Evolutionary conservation across 1,140 invertebrate species (phyloP).

Genomic region (Reticulitermes speratus): DNA sequence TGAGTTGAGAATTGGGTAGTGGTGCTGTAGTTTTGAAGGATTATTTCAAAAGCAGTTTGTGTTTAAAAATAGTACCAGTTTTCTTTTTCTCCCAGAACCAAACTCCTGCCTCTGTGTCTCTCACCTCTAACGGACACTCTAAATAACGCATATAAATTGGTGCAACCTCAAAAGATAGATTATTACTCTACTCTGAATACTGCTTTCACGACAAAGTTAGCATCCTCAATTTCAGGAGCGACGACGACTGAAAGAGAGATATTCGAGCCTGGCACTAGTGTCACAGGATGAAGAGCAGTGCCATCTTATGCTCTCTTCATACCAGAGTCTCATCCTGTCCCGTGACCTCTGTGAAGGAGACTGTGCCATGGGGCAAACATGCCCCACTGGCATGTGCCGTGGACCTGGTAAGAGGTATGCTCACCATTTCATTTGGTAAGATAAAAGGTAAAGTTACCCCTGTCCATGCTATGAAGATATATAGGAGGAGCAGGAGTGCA

Average conservation of each 20-base stretch:
- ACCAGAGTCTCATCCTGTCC: constrained; percentile 73
- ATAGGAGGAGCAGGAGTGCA: not conserved
- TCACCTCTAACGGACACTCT: too few species aligned
- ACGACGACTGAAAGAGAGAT: constrained; percentile 76
- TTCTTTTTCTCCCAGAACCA: too few species aligned
- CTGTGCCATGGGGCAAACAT: constrained; percentile 77
- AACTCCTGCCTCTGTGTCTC: too few species aligned
- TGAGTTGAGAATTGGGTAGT: too few species aligned
- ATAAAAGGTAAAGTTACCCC: too few species aligned
- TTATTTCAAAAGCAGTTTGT: too few species aligned
- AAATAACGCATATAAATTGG: too few species aligned
- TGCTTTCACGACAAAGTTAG: too few species aligned
- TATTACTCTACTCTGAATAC: too few species aligned
- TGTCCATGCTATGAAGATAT: not conserved
- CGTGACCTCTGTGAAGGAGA: constrained; percentile 81
- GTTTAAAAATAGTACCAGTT: too few species aligned
- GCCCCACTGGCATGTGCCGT: constrained; percentile 72
- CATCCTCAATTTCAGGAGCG: constrained; percentile 62
- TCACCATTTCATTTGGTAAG: not conserved
- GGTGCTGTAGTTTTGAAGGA: too few species aligned
- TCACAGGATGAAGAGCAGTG: constrained; percentile 75
- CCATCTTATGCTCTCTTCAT: constrained; percentile 71
- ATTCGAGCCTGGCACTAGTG: constrained; percentile 71
- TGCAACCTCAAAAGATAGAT: too few species aligned
- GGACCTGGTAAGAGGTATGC: constrained; percentile 54